Conservation (phyloP, 1,140 invertebrate species). For the Ceratina calcarata region DNA sequence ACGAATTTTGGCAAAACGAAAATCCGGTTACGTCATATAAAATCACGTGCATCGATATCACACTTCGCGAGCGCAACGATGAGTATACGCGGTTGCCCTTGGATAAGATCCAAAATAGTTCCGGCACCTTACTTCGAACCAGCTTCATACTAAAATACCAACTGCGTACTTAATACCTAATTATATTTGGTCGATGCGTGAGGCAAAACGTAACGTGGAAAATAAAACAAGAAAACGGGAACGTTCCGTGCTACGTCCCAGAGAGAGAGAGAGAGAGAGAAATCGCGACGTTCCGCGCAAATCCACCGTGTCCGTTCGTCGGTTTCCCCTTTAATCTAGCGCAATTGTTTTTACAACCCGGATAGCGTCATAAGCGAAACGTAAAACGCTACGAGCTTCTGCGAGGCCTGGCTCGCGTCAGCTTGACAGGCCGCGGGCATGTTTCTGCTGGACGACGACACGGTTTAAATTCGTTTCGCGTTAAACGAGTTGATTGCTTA, state of each 20-base stretch:
- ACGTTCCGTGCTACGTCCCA: no score
- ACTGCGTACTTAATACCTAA: slow-evolving; percentile 57
- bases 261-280: no score
- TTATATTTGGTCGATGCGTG: slow-evolving; percentile 34
- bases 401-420: slow-evolving; percentile 36
- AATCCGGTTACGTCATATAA: slow-evolving; percentile 40
- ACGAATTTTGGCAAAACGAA: slow-evolving; percentile 38
- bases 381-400: slow-evolving; percentile 43
- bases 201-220: slow-evolving; percentile 16
- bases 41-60: slow-evolving; percentile 54
- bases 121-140: slow-evolving; percentile 50
- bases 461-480: slow-evolving; percentile 44
- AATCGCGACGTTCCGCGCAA: no score
- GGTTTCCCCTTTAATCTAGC: slow-evolving; percentile 29
- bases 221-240: no score
- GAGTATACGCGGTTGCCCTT: slow-evolving; percentile 60
- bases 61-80: slow-evolving; percentile 51
- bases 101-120: slow-evolving; percentile 67
- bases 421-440: slow-evolving; percentile 37
- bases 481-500: slow-evolving; percentile 3
- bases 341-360: slow-evolving; percentile 48
- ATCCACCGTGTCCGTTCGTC: no score
- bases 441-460: slow-evolving; percentile 47
- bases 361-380: slow-evolving; percentile 20
- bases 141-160: slow-evolving; percentile 59